Evolutionary conservation across 2,113 vertebrate species (phyloP).

Genomic region (Trogon melanurus): DNA sequence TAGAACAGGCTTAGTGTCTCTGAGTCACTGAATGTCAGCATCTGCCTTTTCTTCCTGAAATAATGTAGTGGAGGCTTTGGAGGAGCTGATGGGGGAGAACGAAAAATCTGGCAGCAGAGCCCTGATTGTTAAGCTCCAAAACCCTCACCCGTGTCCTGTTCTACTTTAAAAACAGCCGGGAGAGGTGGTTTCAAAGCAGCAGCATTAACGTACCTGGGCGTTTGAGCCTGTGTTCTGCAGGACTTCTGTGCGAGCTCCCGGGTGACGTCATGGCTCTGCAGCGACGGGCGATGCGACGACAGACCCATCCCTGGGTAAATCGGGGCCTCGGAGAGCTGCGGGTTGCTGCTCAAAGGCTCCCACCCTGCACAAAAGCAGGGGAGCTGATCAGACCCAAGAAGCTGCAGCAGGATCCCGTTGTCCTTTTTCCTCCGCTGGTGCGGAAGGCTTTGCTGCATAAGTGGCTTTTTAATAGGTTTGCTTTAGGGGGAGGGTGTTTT

Average conservation of each 20-base stretch:
- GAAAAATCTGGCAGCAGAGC: neutral
- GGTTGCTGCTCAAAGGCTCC: neutral
- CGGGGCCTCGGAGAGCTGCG: rapidly evolving
- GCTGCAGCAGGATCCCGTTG: neutral
- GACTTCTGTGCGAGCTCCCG: neutral
- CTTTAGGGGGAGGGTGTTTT: neutral
- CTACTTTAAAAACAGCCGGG: neutral
- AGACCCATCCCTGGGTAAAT: neutral
- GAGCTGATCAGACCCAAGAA: neutral
- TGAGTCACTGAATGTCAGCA: conserved; percentile 43
- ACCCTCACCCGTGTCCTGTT: neutral
- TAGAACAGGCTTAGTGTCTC: conserved; percentile 15
- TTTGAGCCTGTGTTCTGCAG: neutral
- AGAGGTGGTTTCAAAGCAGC: neutral
- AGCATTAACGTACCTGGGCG: neutral
- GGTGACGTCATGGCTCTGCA: neutral
- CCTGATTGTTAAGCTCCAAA: neutral
- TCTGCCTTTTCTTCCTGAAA: conserved; percentile 33
- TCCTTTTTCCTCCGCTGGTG: neutral
- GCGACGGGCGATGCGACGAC: rapidly evolving
- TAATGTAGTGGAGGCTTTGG: neutral
- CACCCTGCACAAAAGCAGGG: neutral
- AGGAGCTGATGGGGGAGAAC: neutral
- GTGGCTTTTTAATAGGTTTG: neutral
- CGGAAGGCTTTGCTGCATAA: neutral